Evolutionary conservation across 2,797 vertebrate genomes (phyloP), one percentile per base, ranked within the genome.

Genomic region (Falco rusticolus): DNA sequence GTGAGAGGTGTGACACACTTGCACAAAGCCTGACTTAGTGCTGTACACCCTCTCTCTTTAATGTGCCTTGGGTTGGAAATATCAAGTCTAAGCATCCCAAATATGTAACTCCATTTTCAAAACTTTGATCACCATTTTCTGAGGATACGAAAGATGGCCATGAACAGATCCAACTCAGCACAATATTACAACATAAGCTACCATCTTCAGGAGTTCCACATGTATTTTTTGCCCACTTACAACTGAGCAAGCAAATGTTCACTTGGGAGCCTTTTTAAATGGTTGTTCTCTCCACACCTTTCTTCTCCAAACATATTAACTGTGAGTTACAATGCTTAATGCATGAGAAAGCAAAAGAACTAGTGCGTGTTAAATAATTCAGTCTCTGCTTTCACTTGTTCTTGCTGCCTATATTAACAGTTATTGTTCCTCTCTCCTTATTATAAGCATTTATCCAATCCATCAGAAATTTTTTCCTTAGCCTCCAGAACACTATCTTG

Each of bases 321-420:
- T 24, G 16, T 80, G 66, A 96, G 54, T 93, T 83, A 87, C 53
- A 90, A 72, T 66, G 18, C 28, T 59, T 64, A 79, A 84, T 19
- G 71, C 18, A 8, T 26, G 70, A 82, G 89, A 91, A 76, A 94
- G 74, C 51, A 51, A 53, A 69, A 90, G 26, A 51, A 60, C 28
- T 57, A 90, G 11, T 3, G 6, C 54, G 17, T 43, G 80, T 64
- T 83, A 34, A 78, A 72, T 79, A 90, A 91, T 76, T 81, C 72
- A 60, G 20, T 26, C 68, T 63, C 60, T 75, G 39, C 28, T 81
- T 70, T 59, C 77, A 51, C 29, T 87, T 68, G 25, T 63, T 81
- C 86, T 90, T 92, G 64, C 80, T 90, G 63, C 83, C 53, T 66
- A 80, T 87, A 74, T 66, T 77, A 86, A 91, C 34, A 34, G 50